Evolutionary conservation across 2,113 vertebrate species (phyloP), one percentile per base, ranked within the genome.

Genomic region (Hemiscyllium ocellatum): DNA sequence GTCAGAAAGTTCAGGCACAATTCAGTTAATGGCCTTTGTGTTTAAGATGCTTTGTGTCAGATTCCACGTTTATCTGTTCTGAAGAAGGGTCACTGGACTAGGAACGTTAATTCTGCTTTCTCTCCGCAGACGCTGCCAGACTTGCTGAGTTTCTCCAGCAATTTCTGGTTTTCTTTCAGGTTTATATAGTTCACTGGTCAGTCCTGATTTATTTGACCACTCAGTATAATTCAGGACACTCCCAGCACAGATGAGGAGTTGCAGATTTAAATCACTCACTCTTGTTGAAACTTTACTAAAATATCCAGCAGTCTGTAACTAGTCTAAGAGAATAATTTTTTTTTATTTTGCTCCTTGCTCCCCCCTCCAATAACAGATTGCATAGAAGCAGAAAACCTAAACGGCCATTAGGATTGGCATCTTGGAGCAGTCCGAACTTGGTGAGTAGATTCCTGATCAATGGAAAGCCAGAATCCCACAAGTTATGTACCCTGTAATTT

Each of bases 321-420:
- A 61, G 37, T 17, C n/a, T 80, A 17, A 19, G 42, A 83, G 17
- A 83, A 80, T n/a, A 83, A 83, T 42, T 83, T 37, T 15, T 37
- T 83, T 20, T 83, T 56, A 20, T n/a, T 20, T 26, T 10, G 2
- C 37, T 24, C 68, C 29, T 50, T 4, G 52, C 1, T 42, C 52
- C 66, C 1, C 95, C 52, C 68, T 65, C 33, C 17, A 37, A 22
- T 47, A 85, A 66, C 80, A 85, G 95, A 69, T 70, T 66, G 26
- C 37, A 20, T 1, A 86, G n/a, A 3, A n/a, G 68, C 95, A 22
- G 87, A 33, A 33, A 91, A 68, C 90, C n/a, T 8, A 87, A 47
- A 95, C 95, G 96, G 76, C 33, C 96, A 70, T 12, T 96, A 96
- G 90, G 96, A 15, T 52, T 96, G 70, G 96, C 96, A 0, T 96